A percentile compares a stretch with the other conserved stretches of the same genome.
These are phyloP conservation scores for Rynchops niger DNA, from an alignment of 2,113 vertebrate species.

Conservation along the genomic window DNA sequence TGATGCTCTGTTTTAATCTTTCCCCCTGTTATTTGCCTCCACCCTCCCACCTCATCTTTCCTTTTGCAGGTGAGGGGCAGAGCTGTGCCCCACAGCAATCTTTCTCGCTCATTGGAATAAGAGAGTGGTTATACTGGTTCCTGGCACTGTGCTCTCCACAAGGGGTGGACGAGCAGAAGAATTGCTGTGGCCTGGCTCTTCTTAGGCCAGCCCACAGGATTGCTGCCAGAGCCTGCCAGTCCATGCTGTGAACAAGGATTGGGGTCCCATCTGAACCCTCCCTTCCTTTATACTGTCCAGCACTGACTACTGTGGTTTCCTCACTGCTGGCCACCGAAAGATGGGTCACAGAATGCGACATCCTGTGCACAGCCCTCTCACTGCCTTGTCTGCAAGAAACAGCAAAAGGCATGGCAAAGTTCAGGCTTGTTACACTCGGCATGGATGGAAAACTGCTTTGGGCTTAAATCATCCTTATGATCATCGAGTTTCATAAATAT, in stretches of 20 bases:
- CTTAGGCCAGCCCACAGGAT: neutral
- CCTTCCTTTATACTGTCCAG: neutral
- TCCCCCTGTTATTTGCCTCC: neutral
- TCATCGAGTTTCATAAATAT: neutral
- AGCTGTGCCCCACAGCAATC: neutral
- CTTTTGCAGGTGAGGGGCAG: neutral
- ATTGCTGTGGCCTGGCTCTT: neutral
- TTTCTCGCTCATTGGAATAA: neutral
- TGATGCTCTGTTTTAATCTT: neutral
- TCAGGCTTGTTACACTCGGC: neutral
- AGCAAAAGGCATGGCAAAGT: neutral
- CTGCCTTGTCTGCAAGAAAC: neutral
- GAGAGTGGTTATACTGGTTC: neutral
- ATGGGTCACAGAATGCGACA: neutral
- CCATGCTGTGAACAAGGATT: neutral
- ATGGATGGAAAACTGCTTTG: neutral
- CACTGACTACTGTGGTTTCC: neutral
- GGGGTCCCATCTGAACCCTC: neutral
- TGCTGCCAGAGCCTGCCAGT: neutral
- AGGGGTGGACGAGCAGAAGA: accelerated
- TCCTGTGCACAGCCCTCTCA: too few species aligned
- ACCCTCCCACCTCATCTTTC: too few species aligned
- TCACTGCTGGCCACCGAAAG: neutral
- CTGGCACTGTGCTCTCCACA: neutral
- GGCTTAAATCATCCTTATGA: neutral